Conservation (phyloP, 1,140 invertebrate species). For the Magallana gigas region DNA sequence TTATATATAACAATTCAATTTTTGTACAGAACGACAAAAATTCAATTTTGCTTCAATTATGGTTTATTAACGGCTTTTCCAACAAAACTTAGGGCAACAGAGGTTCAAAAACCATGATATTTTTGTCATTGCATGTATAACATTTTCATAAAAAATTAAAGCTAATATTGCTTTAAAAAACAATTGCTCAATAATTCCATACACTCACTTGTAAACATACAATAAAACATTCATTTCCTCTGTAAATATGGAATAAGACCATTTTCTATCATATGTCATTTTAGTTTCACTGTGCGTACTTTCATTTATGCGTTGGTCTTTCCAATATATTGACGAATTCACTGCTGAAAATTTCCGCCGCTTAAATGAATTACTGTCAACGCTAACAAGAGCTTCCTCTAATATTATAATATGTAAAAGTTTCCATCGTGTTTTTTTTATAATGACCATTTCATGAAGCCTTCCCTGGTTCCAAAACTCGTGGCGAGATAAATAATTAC, state of each 20-base stretch:
- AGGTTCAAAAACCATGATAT: no score
- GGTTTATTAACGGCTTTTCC: no score
- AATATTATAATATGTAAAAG: background rate
- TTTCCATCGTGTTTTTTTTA: background rate
- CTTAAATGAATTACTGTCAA: constrained; percentile 28
- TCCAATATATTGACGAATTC: background rate
- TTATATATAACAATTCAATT: no score
- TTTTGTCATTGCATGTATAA: no score
- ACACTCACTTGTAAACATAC: background rate
- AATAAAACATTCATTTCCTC: background rate
- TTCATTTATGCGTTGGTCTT: background rate
- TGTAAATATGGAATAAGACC: background rate
- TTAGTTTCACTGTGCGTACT: background rate
- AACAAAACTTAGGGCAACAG: no score
- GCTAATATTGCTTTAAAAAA: no score
- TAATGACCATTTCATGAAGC: background rate
- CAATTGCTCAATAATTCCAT: background rate
- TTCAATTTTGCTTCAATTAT: no score
- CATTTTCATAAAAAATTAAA: no score
- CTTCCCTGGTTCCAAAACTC: background rate
- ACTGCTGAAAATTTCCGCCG: background rate
- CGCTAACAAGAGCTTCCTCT: background rate
- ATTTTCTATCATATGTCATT: background rate
- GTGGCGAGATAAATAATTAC: background rate
- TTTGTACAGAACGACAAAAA: no score